A percentile compares a stretch with the other conserved stretches of the same genome.
Conservation (phyloP, 2,888 invertebrate species). For the Acheta domesticus region DNA sequence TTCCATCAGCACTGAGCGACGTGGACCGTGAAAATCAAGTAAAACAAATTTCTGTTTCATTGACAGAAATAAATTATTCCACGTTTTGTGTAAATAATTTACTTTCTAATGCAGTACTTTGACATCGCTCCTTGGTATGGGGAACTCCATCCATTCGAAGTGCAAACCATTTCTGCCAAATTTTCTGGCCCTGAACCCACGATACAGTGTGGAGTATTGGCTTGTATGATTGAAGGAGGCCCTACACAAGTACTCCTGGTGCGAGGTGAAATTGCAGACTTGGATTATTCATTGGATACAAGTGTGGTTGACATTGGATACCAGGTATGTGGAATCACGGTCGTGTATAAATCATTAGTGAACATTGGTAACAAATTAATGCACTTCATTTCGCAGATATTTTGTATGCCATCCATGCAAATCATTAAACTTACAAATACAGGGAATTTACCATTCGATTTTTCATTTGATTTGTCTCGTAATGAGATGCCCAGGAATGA, state of each 20-base stretch:
- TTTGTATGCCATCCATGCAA: conserved; percentile 44
- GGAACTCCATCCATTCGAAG: conserved; percentile 53
- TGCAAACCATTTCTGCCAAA: conserved; percentile 50
- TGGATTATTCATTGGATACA: conserved; percentile 53
- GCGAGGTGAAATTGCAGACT: conserved; percentile 53
- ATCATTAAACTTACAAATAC: conserved; percentile 51
- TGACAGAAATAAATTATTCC: not conserved
- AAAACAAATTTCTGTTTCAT: too few relatives aligned
- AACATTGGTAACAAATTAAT: not conserved
- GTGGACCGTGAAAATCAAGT: not conserved
- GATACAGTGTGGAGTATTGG: conserved; percentile 49
- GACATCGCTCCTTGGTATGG: conserved; percentile 53
- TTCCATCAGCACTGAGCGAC: not conserved
- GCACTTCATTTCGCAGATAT: conserved; percentile 42
- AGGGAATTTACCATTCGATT: conserved; percentile 52
- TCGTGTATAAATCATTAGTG: too few relatives aligned
- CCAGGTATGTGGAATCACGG: conserved; percentile 43
- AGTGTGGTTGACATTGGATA: conserved; percentile 47
- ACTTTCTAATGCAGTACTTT: conserved; percentile 43
- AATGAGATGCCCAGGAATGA: too few relatives aligned
- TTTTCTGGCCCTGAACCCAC: conserved; percentile 36
- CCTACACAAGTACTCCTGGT: conserved; percentile 53
- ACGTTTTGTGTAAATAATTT: not conserved
- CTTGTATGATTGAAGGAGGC: conserved; percentile 58
- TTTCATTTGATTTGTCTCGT: conserved; percentile 39